Evolutionary conservation across 2,888 invertebrate genomes (phyloP).

Genomic region (Xiphydria camelus): DNA sequence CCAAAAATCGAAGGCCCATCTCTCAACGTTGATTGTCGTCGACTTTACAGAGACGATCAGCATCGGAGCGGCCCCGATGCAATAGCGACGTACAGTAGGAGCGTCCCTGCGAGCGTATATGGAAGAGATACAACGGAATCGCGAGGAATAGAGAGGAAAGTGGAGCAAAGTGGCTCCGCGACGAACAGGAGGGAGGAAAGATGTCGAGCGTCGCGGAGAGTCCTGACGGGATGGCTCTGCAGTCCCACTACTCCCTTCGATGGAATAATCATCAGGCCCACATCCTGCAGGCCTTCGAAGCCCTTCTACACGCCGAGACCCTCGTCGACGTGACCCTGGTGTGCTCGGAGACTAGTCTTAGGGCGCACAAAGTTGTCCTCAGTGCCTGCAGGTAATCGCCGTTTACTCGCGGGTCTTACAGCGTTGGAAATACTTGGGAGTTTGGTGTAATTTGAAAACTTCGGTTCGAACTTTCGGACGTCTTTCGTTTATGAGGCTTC

Average conservation of each 20-base stretch:
- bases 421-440: too few species aligned
- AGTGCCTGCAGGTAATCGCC: conserved; percentile 76
- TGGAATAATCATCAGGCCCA: conserved; percentile 94
- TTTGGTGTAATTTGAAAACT: too few species aligned
- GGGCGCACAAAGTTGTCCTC: conserved; percentile 89
- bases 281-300: conserved; percentile 84
- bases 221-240: conserved; percentile 58
- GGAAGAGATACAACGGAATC: conserved; percentile 28
- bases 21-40: too few species aligned
- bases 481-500: too few species aligned
- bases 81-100: conserved; percentile 10
- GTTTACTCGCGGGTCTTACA: too few species aligned
- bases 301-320: conserved; percentile 82
- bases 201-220: conserved; percentile 53
- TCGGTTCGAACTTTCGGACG: too few species aligned
- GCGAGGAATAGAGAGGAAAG: conserved; percentile 6
- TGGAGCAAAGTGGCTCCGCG: conserved; percentile 49
- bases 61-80: conserved; percentile 15
- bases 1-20: too few species aligned
- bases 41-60: too few species aligned
- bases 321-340: conserved; percentile 90
- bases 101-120: conserved; percentile 30
- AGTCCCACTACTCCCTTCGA: conserved; percentile 87
- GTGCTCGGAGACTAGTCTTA: conserved; percentile 81
- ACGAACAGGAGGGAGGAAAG: conserved; percentile 37